Base-by-base conservation (phyloP, 2,797 vertebrate genomes). In the Chrosomus eos region DNA sequence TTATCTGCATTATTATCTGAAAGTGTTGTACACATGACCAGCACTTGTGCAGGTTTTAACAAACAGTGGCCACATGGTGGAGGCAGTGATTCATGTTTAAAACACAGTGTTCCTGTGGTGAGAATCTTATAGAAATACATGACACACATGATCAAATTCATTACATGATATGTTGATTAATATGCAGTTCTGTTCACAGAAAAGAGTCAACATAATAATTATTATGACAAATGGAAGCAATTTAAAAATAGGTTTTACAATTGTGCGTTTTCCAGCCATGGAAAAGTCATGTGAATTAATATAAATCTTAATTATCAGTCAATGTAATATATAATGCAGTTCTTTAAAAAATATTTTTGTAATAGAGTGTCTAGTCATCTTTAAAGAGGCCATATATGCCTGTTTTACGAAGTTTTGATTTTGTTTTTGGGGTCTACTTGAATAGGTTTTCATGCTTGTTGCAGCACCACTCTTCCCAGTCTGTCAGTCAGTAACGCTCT, bases 11-110 rank as follows among this genome's bases (percentile, higher is more conserved):
- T 64, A 28, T 28, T 62, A 16, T 31, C 28, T 64, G 7, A 16
- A 21, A 51, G 26, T 36, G 28, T 19, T 58, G 23, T 11, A 10
- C 70, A 31, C 26, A 48, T 8, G 19, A 74, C 55, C 31, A 36
- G 4, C 10, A 4, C 8, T 18, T 53, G 21, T 40, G 33, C 1
- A 5, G 40, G 82, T 68, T 33, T 68, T 78, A 84, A 10, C 64
- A 78, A 13, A 5, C 38, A 18, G 21, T 33, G 28, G 74, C 74
- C 82, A 84, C 74, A 70, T 26, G 82, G 23, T 84, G 82, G 82
- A 58, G 53, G 21, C 51, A 84, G 19, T 43, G 74, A 33, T 13
- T 84, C 40, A 60, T 11, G 3, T 70, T 45, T 70, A 5, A 71
- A 68, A 31, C 7, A 14, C 18, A n/a, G 2, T 58, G 53, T 16